Percentiles rank a stretch among this genome's conserved stretches.
Conservation (phyloP, 2,113 vertebrate genomes). For the Pseudopodoces humilis region DNA sequence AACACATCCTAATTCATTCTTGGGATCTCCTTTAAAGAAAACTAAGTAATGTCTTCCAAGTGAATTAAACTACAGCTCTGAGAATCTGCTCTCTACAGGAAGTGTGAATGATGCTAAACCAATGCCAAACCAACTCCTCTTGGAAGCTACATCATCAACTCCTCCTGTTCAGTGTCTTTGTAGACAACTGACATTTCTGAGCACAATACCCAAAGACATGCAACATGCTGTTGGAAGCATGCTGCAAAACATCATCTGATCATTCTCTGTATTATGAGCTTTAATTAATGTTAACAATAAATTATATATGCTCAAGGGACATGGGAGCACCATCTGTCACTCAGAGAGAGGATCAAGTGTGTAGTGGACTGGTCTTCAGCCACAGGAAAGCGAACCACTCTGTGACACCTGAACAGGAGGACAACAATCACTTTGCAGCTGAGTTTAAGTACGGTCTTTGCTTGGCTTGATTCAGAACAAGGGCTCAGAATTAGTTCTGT, state of each 20-base stretch:
- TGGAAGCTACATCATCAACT: neutral
- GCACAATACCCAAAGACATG: neutral
- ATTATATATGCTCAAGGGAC: neutral
- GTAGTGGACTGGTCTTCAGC: neutral
- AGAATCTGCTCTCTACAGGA: neutral
- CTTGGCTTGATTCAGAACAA: neutral
- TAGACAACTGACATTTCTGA: neutral
- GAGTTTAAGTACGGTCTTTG: neutral
- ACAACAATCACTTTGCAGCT: neutral
- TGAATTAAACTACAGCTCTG: neutral
- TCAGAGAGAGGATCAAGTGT: neutral
- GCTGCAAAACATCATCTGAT: neutral
- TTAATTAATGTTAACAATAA: neutral
- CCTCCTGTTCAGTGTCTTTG: neutral
- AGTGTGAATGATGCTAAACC: neutral
- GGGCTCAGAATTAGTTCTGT: neutral
- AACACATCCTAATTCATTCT: neutral
- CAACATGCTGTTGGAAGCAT: neutral
- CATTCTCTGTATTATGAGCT: neutral
- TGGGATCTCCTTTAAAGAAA: neutral
- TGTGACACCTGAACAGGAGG: neutral
- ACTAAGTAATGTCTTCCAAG: neutral
- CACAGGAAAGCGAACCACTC: neutral
- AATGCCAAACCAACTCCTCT: neutral
- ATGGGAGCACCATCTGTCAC: no score